A percentile compares a stretch with the other conserved stretches of the same genome.
phyloP scores from a whole-genome alignment of 2,888 invertebrate genomes.

The Drosophila falleni region DNA sequence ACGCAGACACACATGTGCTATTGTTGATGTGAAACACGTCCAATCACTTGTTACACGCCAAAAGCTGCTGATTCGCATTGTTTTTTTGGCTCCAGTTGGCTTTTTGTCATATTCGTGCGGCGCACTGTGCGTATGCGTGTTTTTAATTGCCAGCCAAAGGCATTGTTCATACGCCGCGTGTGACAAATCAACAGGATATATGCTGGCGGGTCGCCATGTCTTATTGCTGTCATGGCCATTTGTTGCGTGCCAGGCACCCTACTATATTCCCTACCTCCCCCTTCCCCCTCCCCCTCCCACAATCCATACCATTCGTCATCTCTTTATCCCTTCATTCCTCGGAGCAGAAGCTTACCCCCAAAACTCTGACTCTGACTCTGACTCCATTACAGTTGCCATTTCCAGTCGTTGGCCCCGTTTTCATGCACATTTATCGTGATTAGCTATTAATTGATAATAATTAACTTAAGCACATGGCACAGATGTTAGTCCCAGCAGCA shows the following conservation, averaged over 20 bases:
- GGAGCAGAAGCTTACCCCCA: too few species aligned
- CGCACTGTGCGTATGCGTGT: constrained; percentile 62
- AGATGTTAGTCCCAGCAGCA: constrained; percentile 53
- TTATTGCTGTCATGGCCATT: constrained; percentile 53
- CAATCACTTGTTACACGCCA: constrained; percentile 62
- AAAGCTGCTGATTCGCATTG: constrained; percentile 17
- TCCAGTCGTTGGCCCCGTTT: constrained; percentile 54
- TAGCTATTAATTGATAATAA: constrained; percentile 80
- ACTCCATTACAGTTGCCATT: constrained; percentile 18
- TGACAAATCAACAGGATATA: constrained; percentile 71
- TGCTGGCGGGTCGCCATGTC: constrained; percentile 32
- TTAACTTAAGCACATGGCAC: constrained; percentile 77
- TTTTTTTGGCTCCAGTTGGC: constrained; percentile 15
- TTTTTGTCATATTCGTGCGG: constrained; percentile 11
- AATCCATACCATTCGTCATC: too few species aligned
- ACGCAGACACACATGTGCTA: constrained; percentile 3
- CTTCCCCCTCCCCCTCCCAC: neutral
- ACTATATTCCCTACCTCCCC: neutral
- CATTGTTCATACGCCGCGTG: constrained; percentile 69
- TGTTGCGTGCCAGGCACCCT: constrained; percentile 47
- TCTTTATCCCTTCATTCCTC: neutral
- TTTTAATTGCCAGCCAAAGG: constrained; percentile 60
- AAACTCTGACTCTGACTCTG: too few species aligned
- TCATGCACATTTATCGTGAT: constrained; percentile 80
- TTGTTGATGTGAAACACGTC: constrained; percentile 34